These are phyloP conservation scores for Caenorhabditis becei DNA, from an alignment of 2,888 invertebrate genomes.

Conservation along the genomic window DNA sequence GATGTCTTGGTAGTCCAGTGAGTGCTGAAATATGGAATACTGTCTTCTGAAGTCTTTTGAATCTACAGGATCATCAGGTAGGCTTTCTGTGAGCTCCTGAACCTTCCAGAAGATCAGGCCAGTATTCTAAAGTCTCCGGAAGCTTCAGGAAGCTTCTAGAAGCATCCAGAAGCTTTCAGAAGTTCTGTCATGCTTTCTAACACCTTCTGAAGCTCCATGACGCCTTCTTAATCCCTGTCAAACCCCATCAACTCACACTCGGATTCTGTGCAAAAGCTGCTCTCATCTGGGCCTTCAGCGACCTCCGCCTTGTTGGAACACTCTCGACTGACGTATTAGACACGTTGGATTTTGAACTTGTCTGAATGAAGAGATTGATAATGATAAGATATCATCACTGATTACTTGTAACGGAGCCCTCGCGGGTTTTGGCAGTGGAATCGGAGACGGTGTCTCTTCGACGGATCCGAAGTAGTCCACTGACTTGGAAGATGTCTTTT, in stretches of 20 bases:
- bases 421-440: constrained; percentile 21
- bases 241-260: constrained; percentile 56
- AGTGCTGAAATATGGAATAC: constrained; percentile 60
- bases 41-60: no score
- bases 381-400: neutral
- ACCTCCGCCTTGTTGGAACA: constrained; percentile 37
- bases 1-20: constrained; percentile 65
- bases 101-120: no score
- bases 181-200: no score
- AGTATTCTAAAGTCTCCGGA: no score
- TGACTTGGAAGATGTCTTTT: constrained; percentile 70
- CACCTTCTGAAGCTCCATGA: no score
- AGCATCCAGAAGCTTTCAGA: no score
- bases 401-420: constrained; percentile 45
- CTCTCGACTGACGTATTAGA: constrained; percentile 34
- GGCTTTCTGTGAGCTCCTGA: no score
- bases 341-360: constrained; percentile 53
- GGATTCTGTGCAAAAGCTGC: constrained; percentile 52
- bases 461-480: constrained; percentile 64
- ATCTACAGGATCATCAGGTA: no score
- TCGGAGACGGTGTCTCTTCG: constrained; percentile 21
- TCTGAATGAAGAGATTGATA: constrained; percentile 7
- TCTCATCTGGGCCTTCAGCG: constrained; percentile 58
- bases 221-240: no score
- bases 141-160: no score